A percentile compares a stretch with the other conserved stretches of the same genome.
phyloP scores from a whole-genome alignment of 2,113 vertebrate species.

The Kryptolebias marmoratus region DNA sequence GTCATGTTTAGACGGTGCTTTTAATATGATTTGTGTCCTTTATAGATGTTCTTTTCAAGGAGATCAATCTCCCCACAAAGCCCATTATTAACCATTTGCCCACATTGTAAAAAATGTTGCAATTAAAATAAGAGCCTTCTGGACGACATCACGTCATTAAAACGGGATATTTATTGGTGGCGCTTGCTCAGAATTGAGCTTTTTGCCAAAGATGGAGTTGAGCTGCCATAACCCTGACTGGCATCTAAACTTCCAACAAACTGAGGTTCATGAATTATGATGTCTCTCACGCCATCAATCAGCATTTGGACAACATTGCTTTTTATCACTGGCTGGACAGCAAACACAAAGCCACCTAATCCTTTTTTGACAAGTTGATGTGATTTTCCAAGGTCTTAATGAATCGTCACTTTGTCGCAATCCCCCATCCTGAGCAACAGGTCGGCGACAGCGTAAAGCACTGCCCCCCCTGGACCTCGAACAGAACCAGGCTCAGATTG shows the following conservation, averaged over 20 bases:
- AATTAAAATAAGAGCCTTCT: conserved; percentile 80
- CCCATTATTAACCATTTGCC: conserved; percentile 72
- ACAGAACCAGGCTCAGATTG: no score
- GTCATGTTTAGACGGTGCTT: conserved; percentile 69
- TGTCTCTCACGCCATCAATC: conserved; percentile 28
- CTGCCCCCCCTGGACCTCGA: no score
- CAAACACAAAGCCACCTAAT: background rate
- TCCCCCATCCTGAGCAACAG: no score
- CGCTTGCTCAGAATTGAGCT: conserved; percentile 6
- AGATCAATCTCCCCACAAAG: conserved; percentile 74
- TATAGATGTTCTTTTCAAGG: conserved; percentile 59
- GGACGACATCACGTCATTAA: conserved; percentile 60
- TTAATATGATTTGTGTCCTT: conserved; percentile 80
- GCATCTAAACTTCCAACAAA: conserved; percentile 19
- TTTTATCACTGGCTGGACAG: conserved; percentile 11
- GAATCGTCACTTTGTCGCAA: background rate
- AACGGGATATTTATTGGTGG: conserved; percentile 71
- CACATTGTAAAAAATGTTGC: conserved; percentile 77
- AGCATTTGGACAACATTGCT: conserved; percentile 1
- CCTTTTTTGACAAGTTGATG: background rate
- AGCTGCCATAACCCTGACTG: conserved; percentile 50
- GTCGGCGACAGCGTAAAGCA: no score
- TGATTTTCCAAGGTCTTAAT: background rate
- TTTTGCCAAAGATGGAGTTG: conserved; percentile 49
- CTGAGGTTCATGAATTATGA: conserved; percentile 63